Conservation (phyloP, 2,888 invertebrate species). For the Eurois occulta region DNA sequence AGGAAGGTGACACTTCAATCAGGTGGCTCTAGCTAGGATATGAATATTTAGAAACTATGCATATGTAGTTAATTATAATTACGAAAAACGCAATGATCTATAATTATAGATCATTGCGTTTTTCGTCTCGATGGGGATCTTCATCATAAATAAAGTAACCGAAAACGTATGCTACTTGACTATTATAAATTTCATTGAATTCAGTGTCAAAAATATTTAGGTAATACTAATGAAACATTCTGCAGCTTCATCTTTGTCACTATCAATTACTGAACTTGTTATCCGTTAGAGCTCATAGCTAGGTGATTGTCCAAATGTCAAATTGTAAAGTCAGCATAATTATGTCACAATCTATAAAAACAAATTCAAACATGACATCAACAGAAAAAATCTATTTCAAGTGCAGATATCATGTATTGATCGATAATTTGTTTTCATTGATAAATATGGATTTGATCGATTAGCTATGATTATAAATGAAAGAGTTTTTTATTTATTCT, state of each 20-base stretch:
- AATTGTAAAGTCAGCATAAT: slow-evolving; percentile 5
- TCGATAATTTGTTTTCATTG: slow-evolving; percentile 59
- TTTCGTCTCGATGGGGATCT: background rate
- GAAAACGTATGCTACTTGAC: background rate
- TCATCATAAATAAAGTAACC: background rate
- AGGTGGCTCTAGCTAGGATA: slow-evolving; percentile 32
- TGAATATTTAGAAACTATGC: slow-evolving; percentile 25
- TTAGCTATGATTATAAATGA: slow-evolving; percentile 57
- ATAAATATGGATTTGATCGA: slow-evolving; percentile 66
- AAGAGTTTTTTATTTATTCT: slow-evolving; percentile 56
- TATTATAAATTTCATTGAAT: background rate
- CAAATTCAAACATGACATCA: slow-evolving; percentile 40
- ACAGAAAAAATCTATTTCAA: slow-evolving; percentile 43
- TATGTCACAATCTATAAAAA: slow-evolving; percentile 25
- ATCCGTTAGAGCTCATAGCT: background rate
- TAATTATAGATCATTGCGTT: slow-evolving; percentile 25
- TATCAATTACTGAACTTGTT: background rate
- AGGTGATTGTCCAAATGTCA: background rate
- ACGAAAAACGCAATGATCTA: no score
- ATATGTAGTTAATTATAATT: slow-evolving; percentile 18
- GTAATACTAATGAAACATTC: background rate
- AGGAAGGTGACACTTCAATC: slow-evolving; percentile 38
- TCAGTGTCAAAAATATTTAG: background rate
- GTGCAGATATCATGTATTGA: slow-evolving; percentile 45
- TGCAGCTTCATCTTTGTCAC: slow-evolving; percentile 4